Evolutionary conservation across 2,113 vertebrate species (phyloP).

Genomic region (Oreocharis arfaki): DNA sequence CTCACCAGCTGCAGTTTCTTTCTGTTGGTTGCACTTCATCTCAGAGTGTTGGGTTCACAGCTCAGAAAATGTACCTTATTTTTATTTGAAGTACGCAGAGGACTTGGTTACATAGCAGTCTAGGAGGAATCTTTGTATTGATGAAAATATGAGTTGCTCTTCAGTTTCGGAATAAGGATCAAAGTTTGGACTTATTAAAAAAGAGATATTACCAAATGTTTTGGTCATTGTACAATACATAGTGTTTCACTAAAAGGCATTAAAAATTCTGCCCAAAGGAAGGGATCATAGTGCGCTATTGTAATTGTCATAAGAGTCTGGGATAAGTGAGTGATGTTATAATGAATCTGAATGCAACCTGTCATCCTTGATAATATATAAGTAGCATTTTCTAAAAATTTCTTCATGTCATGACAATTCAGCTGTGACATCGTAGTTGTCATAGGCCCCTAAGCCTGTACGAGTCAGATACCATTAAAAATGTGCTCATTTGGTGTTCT

Average conservation of each 20-base stretch:
- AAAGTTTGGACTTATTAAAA: neutral
- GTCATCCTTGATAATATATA: neutral
- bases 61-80: neutral
- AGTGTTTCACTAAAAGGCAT: neutral
- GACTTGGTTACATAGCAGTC: neutral
- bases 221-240: neutral
- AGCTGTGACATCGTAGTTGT: neutral
- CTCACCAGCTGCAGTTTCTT: neutral
- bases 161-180: neutral
- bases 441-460: neutral
- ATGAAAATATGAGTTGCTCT: neutral
- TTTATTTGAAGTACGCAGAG: neutral
- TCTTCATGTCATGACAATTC: neutral
- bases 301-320: neutral
- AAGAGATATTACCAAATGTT: neutral
- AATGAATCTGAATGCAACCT: neutral
- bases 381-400: neutral
- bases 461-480: neutral
- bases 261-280: neutral
- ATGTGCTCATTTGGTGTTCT: neutral
- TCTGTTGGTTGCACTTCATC: neutral
- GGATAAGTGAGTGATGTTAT: neutral
- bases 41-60: neutral
- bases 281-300: neutral
- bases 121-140: neutral